phyloP scores from a whole-genome alignment of 2,113 vertebrate genomes.

The Pituophis catenifer region DNA sequence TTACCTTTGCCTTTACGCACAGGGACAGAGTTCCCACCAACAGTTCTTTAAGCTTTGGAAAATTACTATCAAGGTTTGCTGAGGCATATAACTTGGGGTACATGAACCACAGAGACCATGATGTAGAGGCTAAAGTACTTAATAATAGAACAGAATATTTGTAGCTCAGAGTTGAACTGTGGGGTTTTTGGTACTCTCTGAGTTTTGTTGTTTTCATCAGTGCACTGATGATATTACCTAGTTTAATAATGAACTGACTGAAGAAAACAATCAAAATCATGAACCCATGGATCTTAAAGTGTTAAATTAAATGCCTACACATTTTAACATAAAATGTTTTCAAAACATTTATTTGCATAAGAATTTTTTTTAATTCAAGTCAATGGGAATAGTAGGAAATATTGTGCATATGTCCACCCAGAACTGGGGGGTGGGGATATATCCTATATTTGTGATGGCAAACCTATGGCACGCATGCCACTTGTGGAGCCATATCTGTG shows the following conservation, averaged over 20 bases:
- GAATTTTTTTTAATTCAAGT: background rate
- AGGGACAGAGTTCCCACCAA: background rate
- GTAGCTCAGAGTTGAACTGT: background rate
- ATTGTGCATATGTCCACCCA: background rate
- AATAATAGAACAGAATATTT: background rate
- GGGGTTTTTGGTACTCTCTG: background rate
- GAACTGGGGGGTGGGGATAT: background rate
- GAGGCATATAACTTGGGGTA: background rate
- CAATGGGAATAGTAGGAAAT: background rate
- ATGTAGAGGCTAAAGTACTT: background rate
- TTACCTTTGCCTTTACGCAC: background rate
- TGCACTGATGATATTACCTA: background rate
- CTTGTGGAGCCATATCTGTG: no score
- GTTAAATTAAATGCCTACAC: background rate
- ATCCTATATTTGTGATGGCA: no score
- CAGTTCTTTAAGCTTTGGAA: background rate
- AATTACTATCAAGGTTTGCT: background rate
- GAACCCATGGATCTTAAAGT: background rate
- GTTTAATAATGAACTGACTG: background rate
- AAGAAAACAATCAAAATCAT: background rate
- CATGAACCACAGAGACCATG: background rate
- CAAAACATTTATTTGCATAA: background rate
- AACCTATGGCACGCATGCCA: no score
- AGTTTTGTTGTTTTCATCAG: background rate
- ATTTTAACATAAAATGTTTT: background rate